Evolutionary conservation across 1,140 invertebrate genomes (phyloP).

Genomic region (Macrobrachium nipponense): DNA sequence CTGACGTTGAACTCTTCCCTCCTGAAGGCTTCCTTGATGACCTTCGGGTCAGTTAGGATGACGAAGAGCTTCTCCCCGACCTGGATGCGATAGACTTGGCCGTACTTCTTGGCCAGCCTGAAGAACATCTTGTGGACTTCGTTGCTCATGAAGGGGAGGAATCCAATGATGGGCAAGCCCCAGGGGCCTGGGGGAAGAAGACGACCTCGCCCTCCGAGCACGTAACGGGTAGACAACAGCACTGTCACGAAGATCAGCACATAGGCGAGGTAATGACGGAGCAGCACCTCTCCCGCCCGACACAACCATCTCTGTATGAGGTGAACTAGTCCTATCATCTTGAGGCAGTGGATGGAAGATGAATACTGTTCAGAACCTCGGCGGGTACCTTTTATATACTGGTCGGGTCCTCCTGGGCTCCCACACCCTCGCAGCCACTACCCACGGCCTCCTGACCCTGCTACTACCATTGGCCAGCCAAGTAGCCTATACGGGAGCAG

Average conservation of each 20-base stretch:
- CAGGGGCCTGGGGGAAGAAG: slow-evolving; percentile 82
- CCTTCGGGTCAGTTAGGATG: slow-evolving; percentile 85
- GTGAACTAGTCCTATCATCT: slow-evolving; percentile 29
- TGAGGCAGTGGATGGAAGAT: slow-evolving; percentile 15
- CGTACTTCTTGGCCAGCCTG: slow-evolving; percentile 81
- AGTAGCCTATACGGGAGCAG: background rate
- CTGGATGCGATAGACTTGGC: slow-evolving; percentile 82
- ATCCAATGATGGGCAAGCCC: slow-evolving; percentile 85
- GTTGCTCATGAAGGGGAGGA: slow-evolving; percentile 81
- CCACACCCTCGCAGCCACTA: background rate
- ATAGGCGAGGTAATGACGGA: slow-evolving; percentile 24
- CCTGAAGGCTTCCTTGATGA: slow-evolving; percentile 85
- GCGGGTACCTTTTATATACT: slow-evolving; percentile 3
- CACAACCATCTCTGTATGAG: slow-evolving; percentile 14
- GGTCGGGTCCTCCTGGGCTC: background rate
- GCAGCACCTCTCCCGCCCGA: slow-evolving; percentile 11
- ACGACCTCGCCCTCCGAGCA: background rate
- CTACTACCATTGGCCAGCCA: too few species aligned
- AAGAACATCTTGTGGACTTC: slow-evolving; percentile 83
- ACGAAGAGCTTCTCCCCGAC: slow-evolving; percentile 85
- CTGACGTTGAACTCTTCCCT: slow-evolving; percentile 87
- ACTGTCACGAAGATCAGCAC: slow-evolving; percentile 45
- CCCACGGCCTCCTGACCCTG: background rate
- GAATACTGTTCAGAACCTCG: slow-evolving; percentile 2
- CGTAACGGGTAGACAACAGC: slow-evolving; percentile 21